A percentile compares a stretch with the other conserved stretches of the same genome.
phyloP scores from a whole-genome alignment of 2,888 invertebrate genomes.

The Psylliodes chrysocephalus region DNA sequence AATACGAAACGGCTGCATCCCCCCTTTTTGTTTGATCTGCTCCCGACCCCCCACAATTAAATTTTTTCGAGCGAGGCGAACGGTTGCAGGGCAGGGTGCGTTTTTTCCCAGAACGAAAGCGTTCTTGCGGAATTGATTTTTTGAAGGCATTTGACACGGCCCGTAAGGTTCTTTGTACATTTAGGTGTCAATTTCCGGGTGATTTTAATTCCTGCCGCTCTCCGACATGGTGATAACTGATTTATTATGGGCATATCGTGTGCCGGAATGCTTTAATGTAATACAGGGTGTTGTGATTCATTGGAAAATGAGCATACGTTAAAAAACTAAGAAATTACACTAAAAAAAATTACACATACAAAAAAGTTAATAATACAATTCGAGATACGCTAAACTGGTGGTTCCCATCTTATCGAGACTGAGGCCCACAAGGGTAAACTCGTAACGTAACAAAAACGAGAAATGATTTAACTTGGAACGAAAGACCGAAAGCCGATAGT shows the following conservation, averaged over 20 bases:
- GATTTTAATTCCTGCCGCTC: constrained; percentile 3
- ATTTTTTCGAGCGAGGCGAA: neutral
- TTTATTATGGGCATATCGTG: neutral
- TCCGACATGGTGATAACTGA: constrained; percentile 9
- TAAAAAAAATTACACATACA: too few relatives aligned
- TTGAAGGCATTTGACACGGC: constrained; percentile 42
- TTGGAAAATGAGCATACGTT: too few relatives aligned
- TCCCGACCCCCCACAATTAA: constrained; percentile 1
- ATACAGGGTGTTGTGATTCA: too few relatives aligned
- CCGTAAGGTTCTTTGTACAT: constrained; percentile 39
- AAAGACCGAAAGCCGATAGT: too few relatives aligned
- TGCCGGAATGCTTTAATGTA: neutral
- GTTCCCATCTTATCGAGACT: too few relatives aligned
- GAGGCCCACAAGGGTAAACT: too few relatives aligned
- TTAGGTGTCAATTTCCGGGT: constrained; percentile 42
- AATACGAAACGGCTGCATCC: too few relatives aligned
- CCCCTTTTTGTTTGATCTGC: neutral
- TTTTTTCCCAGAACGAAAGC: constrained; percentile 28
- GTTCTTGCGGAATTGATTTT: constrained; percentile 35
- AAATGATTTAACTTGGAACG: too few relatives aligned
- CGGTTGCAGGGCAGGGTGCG: constrained; percentile 14
- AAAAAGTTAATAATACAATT: too few relatives aligned
- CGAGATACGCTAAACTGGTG: too few relatives aligned
- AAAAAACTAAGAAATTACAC: too few relatives aligned
- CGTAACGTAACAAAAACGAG: too few relatives aligned